Percentiles rank a stretch among this genome's conserved stretches.
Conservation (phyloP, 2,113 vertebrate genomes). For the Ictalurus punctatus region DNA sequence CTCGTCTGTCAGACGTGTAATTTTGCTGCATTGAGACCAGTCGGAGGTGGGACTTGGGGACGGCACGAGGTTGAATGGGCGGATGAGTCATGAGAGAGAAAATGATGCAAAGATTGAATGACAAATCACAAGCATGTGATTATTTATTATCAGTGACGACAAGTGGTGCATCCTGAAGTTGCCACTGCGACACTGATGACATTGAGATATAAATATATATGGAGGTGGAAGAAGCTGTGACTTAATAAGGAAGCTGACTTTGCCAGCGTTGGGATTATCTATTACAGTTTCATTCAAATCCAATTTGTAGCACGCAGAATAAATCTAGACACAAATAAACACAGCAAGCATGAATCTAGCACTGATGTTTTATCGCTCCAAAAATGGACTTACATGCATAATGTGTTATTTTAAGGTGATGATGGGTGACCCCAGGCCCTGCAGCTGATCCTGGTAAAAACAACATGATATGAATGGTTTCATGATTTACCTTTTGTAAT, state of each 20-base stretch:
- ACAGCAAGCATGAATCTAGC: background rate
- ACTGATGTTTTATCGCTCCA: background rate
- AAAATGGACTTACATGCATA: background rate
- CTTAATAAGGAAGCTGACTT: background rate
- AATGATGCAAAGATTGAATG: background rate
- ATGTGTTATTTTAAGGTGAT: background rate
- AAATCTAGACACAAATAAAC: background rate
- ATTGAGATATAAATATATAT: slow-evolving; percentile 19
- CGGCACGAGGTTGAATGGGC: slow-evolving; percentile 18
- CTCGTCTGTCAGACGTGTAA: slow-evolving; percentile 37
- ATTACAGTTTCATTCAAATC: background rate
- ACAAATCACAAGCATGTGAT: background rate
- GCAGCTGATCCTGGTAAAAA: background rate
- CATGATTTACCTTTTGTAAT: background rate
- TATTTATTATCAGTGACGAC: background rate
- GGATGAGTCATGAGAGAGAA: slow-evolving; percentile 19
- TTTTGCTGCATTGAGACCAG: slow-evolving; percentile 23
- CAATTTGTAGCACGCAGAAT: background rate
- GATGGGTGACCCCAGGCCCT: background rate
- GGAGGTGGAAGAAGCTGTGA: background rate
- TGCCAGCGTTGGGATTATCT: background rate
- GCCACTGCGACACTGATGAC: background rate
- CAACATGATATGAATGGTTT: background rate
- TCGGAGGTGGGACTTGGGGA: slow-evolving; percentile 28
- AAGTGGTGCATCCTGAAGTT: background rate